A percentile compares a stretch with the other conserved stretches of the same genome.
phyloP scores from a whole-genome alignment of 2,888 invertebrate species.

The Archips crataeganus region DNA sequence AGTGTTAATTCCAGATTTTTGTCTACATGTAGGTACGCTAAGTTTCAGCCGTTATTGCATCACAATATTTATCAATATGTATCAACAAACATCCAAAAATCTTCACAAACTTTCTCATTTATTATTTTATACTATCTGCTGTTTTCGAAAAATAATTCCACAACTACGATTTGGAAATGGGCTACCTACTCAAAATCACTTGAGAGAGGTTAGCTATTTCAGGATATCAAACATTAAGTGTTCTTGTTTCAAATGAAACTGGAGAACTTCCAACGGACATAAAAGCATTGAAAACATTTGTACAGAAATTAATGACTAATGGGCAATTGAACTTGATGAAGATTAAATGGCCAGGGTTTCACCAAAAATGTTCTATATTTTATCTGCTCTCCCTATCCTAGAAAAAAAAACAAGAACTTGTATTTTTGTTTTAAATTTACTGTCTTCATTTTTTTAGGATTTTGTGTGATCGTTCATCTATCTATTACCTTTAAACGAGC shows the following conservation, averaged over 20 bases:
- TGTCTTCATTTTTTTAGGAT: no score
- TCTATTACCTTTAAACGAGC: no score
- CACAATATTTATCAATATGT: no score
- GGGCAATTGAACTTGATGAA: conserved; percentile 70
- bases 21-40: no score
- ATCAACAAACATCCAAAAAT: no score
- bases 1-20: no score
- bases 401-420: no score
- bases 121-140: no score
- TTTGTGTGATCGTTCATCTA: no score
- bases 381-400: conserved; percentile 71
- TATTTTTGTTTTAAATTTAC: no score
- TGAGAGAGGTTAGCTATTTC: conserved; percentile 63
- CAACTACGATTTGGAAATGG: conserved; percentile 76
- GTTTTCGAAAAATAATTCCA: conserved; percentile 63
- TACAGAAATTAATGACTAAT: conserved; percentile 69
- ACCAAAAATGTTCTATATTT: conserved; percentile 61
- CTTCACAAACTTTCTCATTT: no score
- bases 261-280: conserved; percentile 74
- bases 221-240: conserved; percentile 70
- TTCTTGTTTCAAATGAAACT: conserved; percentile 68
- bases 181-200: conserved; percentile 68
- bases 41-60: no score
- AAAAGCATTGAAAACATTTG: conserved; percentile 70
- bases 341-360: conserved; percentile 67